Conservation (phyloP, 2,888 invertebrate species). For the Athripsodes cinereus region DNA sequence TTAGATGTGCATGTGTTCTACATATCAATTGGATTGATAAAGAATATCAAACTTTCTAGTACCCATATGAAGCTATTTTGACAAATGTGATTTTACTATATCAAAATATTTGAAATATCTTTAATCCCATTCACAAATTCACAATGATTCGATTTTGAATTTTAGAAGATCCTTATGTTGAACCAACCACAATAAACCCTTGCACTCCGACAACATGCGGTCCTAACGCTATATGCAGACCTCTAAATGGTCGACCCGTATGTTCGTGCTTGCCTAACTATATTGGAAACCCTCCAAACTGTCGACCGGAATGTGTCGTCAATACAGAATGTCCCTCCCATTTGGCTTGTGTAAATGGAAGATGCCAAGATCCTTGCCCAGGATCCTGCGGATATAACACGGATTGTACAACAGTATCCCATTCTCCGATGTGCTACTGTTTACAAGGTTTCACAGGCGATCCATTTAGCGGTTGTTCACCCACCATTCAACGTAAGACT, state of each 20-base stretch:
- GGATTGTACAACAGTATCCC: constrained; percentile 46
- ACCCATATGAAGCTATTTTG: too few relatives aligned
- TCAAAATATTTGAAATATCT: background rate
- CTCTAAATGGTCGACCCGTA: constrained; percentile 46
- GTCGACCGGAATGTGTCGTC: constrained; percentile 59
- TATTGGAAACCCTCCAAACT: constrained; percentile 56
- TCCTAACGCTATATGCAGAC: constrained; percentile 55
- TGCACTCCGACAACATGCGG: constrained; percentile 62
- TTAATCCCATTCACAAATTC: background rate
- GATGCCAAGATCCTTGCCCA: constrained; percentile 50
- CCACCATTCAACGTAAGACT: constrained; percentile 30
- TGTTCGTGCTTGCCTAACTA: constrained; percentile 56
- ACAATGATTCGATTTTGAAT: background rate
- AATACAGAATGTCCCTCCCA: constrained; percentile 48
- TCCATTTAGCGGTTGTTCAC: constrained; percentile 53
- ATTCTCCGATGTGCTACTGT: constrained; percentile 49
- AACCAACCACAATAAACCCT: constrained; percentile 39
- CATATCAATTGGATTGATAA: too few relatives aligned
- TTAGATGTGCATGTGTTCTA: too few relatives aligned
- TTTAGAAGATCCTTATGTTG: constrained; percentile 27
- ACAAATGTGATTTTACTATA: too few relatives aligned
- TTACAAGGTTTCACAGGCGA: constrained; percentile 53
- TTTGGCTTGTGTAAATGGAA: constrained; percentile 46
- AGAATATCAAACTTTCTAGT: too few relatives aligned
- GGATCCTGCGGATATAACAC: constrained; percentile 51